Conservation (phyloP, 1,140 invertebrate genomes). For the Mizuhopecten yessoensis region DNA sequence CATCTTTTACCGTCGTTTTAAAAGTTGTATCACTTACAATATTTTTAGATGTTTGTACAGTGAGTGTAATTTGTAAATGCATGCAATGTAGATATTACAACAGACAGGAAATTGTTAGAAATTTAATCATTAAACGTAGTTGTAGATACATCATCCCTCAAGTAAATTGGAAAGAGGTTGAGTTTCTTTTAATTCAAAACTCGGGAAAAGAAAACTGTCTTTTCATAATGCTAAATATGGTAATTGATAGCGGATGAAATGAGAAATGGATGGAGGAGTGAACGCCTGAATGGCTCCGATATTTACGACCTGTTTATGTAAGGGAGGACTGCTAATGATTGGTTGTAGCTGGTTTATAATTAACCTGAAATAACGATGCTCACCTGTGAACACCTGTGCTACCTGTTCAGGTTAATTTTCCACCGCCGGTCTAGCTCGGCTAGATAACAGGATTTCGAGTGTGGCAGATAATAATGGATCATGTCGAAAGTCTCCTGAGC, state of each 20-base stretch:
- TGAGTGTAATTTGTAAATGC: no score
- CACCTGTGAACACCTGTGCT: slow-evolving; percentile 8
- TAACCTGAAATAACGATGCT: not conserved
- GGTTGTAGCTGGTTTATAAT: not conserved
- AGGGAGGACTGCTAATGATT: not conserved
- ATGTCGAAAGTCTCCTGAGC: not conserved
- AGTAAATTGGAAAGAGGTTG: not conserved
- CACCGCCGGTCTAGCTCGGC: not conserved
- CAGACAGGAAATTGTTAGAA: no score
- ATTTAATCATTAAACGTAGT: no score
- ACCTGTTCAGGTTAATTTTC: slow-evolving; percentile 17
- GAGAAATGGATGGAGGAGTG: not conserved
- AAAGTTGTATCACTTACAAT: no score
- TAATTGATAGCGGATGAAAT: not conserved
- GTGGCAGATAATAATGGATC: not conserved
- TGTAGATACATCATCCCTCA: not conserved
- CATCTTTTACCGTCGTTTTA: no score
- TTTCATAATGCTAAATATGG: not conserved
- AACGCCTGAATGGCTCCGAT: not conserved
- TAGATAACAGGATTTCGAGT: slow-evolving; percentile 3
- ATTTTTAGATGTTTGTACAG: no score
- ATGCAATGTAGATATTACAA: no score
- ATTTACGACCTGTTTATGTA: not conserved
- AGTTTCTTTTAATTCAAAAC: not conserved
- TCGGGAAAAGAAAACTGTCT: not conserved